These are phyloP conservation scores for Apotomis turbidana DNA, from an alignment of 2,888 invertebrate species.

Conservation along the genomic window DNA sequence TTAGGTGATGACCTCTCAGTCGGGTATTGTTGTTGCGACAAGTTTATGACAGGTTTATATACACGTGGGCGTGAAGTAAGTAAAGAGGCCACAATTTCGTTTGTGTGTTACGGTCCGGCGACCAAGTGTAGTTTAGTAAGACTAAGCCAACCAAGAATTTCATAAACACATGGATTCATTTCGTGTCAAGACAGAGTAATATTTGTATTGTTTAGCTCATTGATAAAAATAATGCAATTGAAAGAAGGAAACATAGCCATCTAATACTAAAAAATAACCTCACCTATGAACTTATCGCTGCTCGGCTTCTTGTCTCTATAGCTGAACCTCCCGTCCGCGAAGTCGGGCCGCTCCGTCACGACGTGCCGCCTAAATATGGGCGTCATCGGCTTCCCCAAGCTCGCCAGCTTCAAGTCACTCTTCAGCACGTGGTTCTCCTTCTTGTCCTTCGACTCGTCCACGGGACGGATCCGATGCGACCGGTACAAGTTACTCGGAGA, in stretches of 20 bases:
- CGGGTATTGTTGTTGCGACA: no score
- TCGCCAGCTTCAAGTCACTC: conserved; percentile 71
- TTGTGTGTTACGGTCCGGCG: no score
- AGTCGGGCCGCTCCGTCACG: conserved; percentile 61
- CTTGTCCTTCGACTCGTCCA: conserved; percentile 46
- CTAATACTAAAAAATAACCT: background rate
- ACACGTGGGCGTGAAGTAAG: no score
- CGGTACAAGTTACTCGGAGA: conserved; percentile 60
- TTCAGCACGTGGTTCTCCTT: conserved; percentile 61
- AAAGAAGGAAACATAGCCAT: no score
- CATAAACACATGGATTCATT: no score
- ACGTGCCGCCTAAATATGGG: conserved; percentile 72
- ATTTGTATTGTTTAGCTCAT: no score
- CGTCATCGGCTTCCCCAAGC: conserved; percentile 77
- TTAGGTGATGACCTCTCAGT: no score
- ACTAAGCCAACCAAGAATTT: no score
- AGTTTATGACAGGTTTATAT: no score
- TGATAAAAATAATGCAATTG: background rate
- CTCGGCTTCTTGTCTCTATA: conserved; percentile 64
- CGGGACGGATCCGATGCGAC: conserved; percentile 65
- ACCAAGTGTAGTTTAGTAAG: no score
- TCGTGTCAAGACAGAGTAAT: no score
- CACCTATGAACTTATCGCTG: conserved; percentile 55
- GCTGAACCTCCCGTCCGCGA: conserved; percentile 72
- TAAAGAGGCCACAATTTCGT: no score